Evolutionary conservation across 2,888 invertebrate species (phyloP), one percentile per base, ranked within the genome.

Genomic region (Sarcophaga carnaria): DNA sequence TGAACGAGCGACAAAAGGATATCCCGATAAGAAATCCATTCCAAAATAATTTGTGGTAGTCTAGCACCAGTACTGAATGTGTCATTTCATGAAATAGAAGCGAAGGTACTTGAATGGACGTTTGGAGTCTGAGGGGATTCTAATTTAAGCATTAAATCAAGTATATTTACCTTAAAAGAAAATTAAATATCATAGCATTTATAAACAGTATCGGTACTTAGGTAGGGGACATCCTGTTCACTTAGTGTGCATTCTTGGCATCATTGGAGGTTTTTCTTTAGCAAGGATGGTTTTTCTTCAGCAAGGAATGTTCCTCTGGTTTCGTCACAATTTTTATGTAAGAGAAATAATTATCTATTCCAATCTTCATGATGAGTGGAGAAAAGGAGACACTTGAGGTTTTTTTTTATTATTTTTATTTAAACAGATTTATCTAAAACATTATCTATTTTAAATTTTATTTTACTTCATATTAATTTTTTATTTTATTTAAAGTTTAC

Each of bases 1-100:
- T 77, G 86, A 12, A 83, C 76, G 1, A 86, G 76, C 37, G 83
- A 79, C n/a, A 66, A 47, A 75, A 86, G 79, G 79, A 71, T 82
- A 27, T 86, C 86, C 8, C 86, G 66, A 59, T 77, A 86, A 3
- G 82, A 79, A 6, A 82, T 82, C 76, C 86, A 80, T n/a, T 86
- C 79, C 27, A 71, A 45, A 72, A 10, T 78, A 12, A 85, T 85
- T 60, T 85, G 81, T n/a, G 81, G 78, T 25, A 82, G 22, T 20
- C 81, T 74, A 12, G 82, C 76, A n/a, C 79, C 47, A 60, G 82
- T 79, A 62, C 70, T 49, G 22, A 70, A 66, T 2, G 75, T 47
- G 59, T 82, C 82, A 22, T 79, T 82, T 2, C 85, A 75, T 67
- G 49, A 66, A 20, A 60, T 47, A 27, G 81, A 85, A 63, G 79